Conservation (phyloP, 2,113 vertebrate genomes). For the Antechinus flavipes region DNA sequence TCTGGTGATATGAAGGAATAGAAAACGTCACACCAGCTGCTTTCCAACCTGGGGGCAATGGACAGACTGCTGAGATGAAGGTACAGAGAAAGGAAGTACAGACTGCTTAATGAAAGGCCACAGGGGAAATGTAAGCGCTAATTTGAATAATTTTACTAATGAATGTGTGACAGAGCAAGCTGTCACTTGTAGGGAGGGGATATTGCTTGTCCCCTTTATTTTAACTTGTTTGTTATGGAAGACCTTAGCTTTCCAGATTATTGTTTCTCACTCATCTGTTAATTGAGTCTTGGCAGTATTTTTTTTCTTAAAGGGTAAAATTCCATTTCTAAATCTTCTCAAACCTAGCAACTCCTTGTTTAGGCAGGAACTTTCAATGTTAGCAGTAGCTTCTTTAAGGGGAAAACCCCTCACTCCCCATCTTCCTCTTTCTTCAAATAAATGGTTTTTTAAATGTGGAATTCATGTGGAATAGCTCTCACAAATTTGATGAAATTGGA, state of each 20-base stretch:
- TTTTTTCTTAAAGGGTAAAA: background rate
- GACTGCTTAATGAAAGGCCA: background rate
- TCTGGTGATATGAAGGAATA: background rate
- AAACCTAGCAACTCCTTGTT: background rate
- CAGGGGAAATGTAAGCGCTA: background rate
- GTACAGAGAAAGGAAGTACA: background rate
- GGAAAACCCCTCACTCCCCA: background rate
- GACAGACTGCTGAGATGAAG: background rate
- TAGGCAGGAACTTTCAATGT: background rate
- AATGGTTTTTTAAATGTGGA: constrained; percentile 49
- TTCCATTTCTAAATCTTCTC: constrained; percentile 24
- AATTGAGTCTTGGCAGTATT: background rate
- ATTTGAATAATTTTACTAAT: background rate
- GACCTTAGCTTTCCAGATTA: background rate
- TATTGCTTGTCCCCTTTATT: background rate
- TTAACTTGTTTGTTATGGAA: constrained; percentile 9
- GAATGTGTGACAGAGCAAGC: background rate
- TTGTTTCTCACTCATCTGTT: background rate
- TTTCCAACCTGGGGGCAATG: background rate
- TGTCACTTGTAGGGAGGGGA: background rate
- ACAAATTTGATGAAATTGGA: constrained; percentile 74
- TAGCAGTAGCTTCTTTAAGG: background rate
- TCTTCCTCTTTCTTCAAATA: constrained; percentile 13
- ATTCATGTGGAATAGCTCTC: constrained; percentile 62
- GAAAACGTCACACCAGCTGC: background rate